A percentile compares a stretch with the other conserved stretches of the same genome.
Conservation (phyloP, 2,888 invertebrate species). For the Mesorhabditis sp. region DNA sequence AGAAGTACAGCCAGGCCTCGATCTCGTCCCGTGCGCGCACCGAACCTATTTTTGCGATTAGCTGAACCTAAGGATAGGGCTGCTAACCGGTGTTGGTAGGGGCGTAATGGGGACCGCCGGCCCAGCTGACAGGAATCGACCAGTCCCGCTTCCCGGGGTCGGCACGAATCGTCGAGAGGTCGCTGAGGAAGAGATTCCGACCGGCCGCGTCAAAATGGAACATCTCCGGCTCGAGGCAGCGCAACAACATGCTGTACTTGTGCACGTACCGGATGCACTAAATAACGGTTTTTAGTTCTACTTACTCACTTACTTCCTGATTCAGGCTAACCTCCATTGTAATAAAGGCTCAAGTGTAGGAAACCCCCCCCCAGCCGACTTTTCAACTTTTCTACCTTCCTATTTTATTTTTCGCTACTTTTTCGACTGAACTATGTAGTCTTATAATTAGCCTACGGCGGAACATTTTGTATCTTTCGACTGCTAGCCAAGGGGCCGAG, state of each 20-base stretch:
- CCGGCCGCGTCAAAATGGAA: constrained; percentile 40
- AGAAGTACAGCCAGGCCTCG: constrained; percentile 38
- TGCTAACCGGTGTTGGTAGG: constrained; percentile 25
- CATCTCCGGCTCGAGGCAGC: constrained; percentile 31
- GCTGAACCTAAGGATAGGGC: constrained; percentile 1
- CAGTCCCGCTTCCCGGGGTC: constrained; percentile 1
- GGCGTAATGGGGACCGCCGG: constrained; percentile 33
- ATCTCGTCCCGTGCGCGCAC: constrained; percentile 29
- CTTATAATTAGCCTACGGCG: too few relatives aligned
- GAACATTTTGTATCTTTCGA: too few relatives aligned
- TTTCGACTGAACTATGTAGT: too few relatives aligned
- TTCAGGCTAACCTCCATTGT: too few relatives aligned
- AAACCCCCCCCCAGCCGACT: too few relatives aligned
- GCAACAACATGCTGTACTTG: constrained; percentile 12
- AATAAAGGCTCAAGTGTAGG: too few relatives aligned
- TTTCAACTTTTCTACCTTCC: too few relatives aligned
- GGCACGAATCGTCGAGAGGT: constrained; percentile 30
- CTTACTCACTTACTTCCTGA: too few relatives aligned
- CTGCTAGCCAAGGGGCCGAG: too few relatives aligned
- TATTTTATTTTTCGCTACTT: too few relatives aligned
- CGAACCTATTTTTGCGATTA: background rate
- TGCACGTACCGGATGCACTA: background rate
- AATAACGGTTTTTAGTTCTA: background rate
- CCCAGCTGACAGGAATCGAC: constrained; percentile 16
- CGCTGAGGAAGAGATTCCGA: constrained; percentile 47